Evolutionary conservation across 2,113 vertebrate genomes (phyloP).

Genomic region (Mellivora capensis): DNA sequence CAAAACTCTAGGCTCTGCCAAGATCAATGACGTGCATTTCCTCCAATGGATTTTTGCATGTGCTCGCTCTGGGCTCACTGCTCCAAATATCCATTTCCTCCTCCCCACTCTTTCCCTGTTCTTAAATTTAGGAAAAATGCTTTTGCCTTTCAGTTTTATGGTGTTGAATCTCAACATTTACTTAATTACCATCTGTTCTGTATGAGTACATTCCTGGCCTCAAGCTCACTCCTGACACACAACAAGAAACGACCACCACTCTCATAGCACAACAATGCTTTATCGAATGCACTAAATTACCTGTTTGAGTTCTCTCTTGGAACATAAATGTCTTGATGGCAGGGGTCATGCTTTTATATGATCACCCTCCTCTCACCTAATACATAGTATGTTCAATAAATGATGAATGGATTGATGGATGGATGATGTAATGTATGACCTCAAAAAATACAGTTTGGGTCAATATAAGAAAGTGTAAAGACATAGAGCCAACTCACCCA

Average conservation of each 20-base stretch:
- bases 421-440: no score
- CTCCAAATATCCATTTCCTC: background rate
- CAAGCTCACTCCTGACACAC: background rate
- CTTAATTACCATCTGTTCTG: background rate
- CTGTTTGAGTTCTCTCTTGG: background rate
- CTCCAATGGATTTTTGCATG: background rate
- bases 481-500: background rate
- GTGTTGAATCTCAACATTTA: background rate
- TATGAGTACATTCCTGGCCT: background rate
- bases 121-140: background rate
- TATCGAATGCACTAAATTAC: background rate
- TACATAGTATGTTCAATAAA: background rate
- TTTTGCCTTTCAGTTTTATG: background rate
- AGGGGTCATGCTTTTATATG: background rate
- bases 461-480: background rate
- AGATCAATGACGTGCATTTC: background rate
- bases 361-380: background rate
- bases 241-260: background rate
- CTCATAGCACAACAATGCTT: background rate
- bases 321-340: no score
- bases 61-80: rapidly evolving
- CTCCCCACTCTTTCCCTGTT: background rate
- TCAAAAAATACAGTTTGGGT: background rate
- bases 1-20: background rate
- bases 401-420: no score